phyloP scores from a whole-genome alignment of 2,888 invertebrate genomes.

The Cremastinae sp. region DNA sequence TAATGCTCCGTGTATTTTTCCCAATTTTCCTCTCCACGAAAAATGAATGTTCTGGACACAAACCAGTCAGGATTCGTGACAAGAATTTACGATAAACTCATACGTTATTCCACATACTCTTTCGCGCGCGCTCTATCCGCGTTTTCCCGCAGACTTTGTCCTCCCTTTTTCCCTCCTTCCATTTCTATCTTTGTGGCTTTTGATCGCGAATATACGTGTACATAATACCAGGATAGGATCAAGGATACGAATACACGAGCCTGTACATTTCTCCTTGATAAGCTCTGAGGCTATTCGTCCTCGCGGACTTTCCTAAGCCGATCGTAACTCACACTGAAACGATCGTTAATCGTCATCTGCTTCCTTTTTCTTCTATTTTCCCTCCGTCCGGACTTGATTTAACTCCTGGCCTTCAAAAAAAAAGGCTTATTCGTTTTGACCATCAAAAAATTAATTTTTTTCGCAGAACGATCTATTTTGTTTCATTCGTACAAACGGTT shows the following conservation, averaged over 20 bases:
- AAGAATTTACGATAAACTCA: conserved; percentile 53
- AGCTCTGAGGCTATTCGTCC: not conserved
- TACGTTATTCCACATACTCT: conserved; percentile 28
- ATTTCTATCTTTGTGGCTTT: conserved; percentile 19
- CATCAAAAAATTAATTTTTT: no score
- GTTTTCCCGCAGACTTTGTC: not conserved
- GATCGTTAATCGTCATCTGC: conserved; percentile 52
- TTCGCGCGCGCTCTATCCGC: conserved; percentile 5
- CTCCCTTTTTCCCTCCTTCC: conserved; percentile 2
- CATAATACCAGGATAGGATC: no score
- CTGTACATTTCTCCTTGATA: not conserved
- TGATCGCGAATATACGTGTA: not conserved
- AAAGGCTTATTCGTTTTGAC: no score
- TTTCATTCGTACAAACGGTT: no score
- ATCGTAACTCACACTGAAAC: conserved; percentile 45
- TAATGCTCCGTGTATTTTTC: no score
- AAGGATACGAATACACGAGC: no score
- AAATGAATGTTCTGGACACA: conserved; percentile 23
- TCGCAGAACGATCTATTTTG: no score
- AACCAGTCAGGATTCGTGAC: conserved; percentile 48
- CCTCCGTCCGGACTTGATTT: not conserved
- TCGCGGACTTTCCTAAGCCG: conserved; percentile 40
- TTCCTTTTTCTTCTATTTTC: not conserved
- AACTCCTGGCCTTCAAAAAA: not conserved
- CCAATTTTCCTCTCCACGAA: not conserved